phyloP scores from a whole-genome alignment of 2,888 invertebrate species.

The Ormia ochracea region DNA sequence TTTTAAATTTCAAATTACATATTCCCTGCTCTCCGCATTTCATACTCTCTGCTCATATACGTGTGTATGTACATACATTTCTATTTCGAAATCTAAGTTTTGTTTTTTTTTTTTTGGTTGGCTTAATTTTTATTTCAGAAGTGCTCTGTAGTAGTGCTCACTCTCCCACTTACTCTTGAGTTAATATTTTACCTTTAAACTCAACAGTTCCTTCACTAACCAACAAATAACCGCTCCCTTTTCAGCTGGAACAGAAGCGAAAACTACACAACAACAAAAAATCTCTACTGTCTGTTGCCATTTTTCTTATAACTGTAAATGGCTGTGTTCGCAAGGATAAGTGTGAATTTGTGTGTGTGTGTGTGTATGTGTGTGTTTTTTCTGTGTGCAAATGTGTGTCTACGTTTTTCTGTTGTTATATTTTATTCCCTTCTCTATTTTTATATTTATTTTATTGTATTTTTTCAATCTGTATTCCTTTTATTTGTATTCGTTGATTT shows the following conservation, averaged over 20 bases:
- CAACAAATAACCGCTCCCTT: slow-evolving; percentile 63
- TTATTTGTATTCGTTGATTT: slow-evolving; percentile 53
- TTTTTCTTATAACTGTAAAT: slow-evolving; percentile 39
- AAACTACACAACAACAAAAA: slow-evolving; percentile 39
- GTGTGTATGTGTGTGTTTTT: neutral
- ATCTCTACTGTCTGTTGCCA: slow-evolving; percentile 60
- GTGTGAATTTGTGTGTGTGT: no score
- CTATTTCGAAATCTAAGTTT: no score
- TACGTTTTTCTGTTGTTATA: neutral
- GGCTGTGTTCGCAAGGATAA: neutral
- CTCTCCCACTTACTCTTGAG: slow-evolving; percentile 51
- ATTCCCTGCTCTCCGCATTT: neutral
- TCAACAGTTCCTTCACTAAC: slow-evolving; percentile 55
- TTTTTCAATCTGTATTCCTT: slow-evolving; percentile 38
- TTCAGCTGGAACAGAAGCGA: slow-evolving; percentile 29
- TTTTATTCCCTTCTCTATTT: slow-evolving; percentile 29
- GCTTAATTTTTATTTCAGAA: neutral
- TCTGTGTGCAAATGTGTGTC: no score
- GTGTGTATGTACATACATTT: no score
- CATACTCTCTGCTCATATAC: neutral
- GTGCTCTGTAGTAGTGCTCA: slow-evolving; percentile 11
- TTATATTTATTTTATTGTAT: slow-evolving; percentile 48
- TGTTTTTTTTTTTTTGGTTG: neutral
- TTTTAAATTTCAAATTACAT: slow-evolving; percentile 32
- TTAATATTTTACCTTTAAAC: slow-evolving; percentile 39